Evolutionary conservation across 2,888 invertebrate species (phyloP).

Genomic region (Diarsia brunnea): DNA sequence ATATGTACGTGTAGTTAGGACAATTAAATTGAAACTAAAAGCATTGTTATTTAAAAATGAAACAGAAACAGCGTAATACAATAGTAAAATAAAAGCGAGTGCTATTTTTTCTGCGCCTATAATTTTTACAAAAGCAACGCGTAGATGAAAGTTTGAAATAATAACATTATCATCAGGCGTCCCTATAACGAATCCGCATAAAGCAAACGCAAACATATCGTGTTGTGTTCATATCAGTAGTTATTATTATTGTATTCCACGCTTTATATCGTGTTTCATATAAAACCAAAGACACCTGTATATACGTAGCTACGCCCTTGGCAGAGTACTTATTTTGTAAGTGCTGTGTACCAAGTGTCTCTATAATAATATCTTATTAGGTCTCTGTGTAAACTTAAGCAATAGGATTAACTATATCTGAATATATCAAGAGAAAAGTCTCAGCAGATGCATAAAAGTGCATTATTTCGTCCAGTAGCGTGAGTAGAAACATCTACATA

Average conservation of each 20-base stretch:
- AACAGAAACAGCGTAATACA: slow-evolving; percentile 5
- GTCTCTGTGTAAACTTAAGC: not conserved
- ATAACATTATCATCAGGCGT: slow-evolving; percentile 57
- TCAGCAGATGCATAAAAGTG: not conserved
- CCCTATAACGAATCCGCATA: slow-evolving; percentile 6
- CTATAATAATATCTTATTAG: slow-evolving; percentile 19
- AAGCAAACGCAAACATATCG: slow-evolving; percentile 12
- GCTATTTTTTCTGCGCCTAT: slow-evolving; percentile 52
- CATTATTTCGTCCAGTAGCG: not conserved
- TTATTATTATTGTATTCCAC: slow-evolving; percentile 31
- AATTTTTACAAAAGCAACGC: slow-evolving; percentile 48
- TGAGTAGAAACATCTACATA: not conserved
- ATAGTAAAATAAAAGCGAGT: slow-evolving; percentile 31
- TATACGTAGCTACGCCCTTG: slow-evolving; percentile 28
- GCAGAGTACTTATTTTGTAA: slow-evolving; percentile 23
- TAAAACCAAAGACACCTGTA: slow-evolving; percentile 30
- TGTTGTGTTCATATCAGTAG: slow-evolving; percentile 27
- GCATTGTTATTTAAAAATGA: slow-evolving; percentile 13
- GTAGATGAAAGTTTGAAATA: slow-evolving; percentile 22
- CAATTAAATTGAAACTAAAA: slow-evolving; percentile 6
- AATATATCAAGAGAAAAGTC: not conserved
- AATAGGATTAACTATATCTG: not conserved
- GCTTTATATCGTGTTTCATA: slow-evolving; percentile 20
- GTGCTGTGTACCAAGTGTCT: slow-evolving; percentile 3
- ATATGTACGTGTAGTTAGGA: not conserved